phyloP scores from a whole-genome alignment of 2,888 invertebrate species.

The Leucoma salicis region DNA sequence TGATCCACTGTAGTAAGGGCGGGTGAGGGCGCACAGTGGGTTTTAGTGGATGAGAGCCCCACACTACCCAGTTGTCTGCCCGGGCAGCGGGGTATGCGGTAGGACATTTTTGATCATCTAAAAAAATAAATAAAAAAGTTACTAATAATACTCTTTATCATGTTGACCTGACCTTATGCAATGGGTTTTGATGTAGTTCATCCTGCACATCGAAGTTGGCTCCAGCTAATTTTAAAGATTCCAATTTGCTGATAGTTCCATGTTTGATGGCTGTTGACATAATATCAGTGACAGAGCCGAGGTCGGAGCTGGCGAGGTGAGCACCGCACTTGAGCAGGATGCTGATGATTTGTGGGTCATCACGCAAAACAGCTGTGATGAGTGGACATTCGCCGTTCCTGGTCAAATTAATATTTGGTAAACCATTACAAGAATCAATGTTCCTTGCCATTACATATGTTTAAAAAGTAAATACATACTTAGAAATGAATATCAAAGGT shows the following conservation, averaged over 20 bases:
- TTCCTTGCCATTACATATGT: too few species aligned
- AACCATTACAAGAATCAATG: too few species aligned
- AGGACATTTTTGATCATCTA: too few species aligned
- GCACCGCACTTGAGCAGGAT: constrained; percentile 89
- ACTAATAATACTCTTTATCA: too few species aligned
- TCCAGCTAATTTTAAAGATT: constrained; percentile 85
- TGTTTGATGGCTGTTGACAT: constrained; percentile 85
- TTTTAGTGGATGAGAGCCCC: too few species aligned
- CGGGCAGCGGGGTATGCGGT: too few species aligned
- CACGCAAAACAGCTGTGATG: constrained; percentile 85
- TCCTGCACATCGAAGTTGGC: constrained; percentile 85
- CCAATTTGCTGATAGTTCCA: constrained; percentile 81
- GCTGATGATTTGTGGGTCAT: constrained; percentile 84
- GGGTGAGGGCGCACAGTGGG: too few species aligned
- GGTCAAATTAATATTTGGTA: background rate
- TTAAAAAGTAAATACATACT: too few species aligned
- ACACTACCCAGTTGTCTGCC: too few species aligned
- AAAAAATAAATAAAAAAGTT: too few species aligned
- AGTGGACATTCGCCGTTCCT: constrained; percentile 85
- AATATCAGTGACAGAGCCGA: constrained; percentile 84
- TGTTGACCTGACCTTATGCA: constrained; percentile 81
- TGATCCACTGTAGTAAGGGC: too few species aligned
- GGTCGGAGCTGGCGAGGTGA: constrained; percentile 83
- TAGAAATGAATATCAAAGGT: too few species aligned
- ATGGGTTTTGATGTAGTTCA: constrained; percentile 84